A percentile compares a stretch with the other conserved stretches of the same genome.
Conservation (phyloP, 2,113 vertebrate species). For the Microtus pennsylvanicus region DNA sequence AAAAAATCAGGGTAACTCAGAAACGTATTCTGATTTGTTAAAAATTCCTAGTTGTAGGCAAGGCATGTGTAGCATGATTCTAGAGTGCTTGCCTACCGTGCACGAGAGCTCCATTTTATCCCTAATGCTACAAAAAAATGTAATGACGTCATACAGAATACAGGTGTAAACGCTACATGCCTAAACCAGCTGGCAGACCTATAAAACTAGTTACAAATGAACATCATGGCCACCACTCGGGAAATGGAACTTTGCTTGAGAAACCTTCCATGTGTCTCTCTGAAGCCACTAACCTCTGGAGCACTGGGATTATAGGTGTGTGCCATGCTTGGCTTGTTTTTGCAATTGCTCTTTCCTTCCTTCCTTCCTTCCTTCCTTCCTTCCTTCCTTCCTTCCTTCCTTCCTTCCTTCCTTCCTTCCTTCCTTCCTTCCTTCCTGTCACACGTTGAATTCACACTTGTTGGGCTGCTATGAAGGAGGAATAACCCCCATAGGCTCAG, state of each 20-base stretch:
- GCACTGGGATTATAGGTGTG: neutral
- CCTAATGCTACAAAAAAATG: neutral
- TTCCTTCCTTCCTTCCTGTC: no score
- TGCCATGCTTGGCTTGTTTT: neutral
- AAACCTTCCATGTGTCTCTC: neutral
- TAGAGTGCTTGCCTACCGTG: neutral
- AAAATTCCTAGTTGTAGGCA: neutral
- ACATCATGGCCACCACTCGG: neutral
- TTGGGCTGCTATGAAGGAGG: neutral
- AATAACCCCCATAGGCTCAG: no score
- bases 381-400: no score
- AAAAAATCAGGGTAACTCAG: neutral
- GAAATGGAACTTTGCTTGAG: neutral
- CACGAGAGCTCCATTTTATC: neutral
- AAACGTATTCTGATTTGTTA: neutral
- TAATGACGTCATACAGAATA: neutral
- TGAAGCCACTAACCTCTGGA: neutral
- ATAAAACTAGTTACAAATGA: conserved; percentile 46
- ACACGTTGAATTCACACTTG: neutral
- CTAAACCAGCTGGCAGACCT: neutral
- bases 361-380: no score
- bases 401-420: no score
- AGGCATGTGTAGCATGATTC: neutral
- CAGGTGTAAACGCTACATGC: neutral
- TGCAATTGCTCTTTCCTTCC: neutral